Evolutionary conservation across 2,113 vertebrate species (phyloP).

Genomic region (Arvicanthis niloticus): DNA sequence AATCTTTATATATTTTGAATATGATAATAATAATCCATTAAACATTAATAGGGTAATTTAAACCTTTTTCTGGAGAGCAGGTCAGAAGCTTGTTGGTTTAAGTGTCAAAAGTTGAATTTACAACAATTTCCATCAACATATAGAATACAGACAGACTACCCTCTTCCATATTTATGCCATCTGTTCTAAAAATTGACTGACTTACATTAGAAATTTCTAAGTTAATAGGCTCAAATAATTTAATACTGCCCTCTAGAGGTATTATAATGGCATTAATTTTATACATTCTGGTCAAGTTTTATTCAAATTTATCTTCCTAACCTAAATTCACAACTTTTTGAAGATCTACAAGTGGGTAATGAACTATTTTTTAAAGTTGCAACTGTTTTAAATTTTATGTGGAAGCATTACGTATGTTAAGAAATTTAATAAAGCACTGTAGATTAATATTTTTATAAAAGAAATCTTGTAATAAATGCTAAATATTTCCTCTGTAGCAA

Average conservation of each 20-base stretch:
- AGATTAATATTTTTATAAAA: conserved; percentile 9
- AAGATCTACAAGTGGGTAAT: not conserved
- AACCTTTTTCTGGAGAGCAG: not conserved
- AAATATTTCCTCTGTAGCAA: not conserved
- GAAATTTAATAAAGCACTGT: not conserved
- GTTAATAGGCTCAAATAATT: conserved; percentile 80
- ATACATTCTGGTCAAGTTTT: conserved; percentile 54
- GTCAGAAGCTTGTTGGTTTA: conserved; percentile 58
- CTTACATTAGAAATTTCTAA: conserved; percentile 73
- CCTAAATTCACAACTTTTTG: conserved; percentile 30
- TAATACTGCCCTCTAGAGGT: conserved; percentile 86
- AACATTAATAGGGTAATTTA: not conserved
- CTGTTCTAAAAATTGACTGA: conserved; percentile 25
- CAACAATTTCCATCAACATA: not conserved
- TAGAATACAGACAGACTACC: not conserved
- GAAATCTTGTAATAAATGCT: conserved; percentile 13
- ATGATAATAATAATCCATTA: not conserved
- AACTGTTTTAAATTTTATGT: conserved; percentile 26
- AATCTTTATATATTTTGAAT: not conserved
- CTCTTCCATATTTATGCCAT: not conserved
- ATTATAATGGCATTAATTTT: conserved; percentile 58
- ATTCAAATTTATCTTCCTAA: conserved; percentile 34
- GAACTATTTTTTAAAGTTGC: not conserved
- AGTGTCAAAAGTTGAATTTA: conserved; percentile 45
- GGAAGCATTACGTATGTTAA: not conserved